phyloP scores from a whole-genome alignment of 2,888 invertebrate species.

The Lapara coniferarum region DNA sequence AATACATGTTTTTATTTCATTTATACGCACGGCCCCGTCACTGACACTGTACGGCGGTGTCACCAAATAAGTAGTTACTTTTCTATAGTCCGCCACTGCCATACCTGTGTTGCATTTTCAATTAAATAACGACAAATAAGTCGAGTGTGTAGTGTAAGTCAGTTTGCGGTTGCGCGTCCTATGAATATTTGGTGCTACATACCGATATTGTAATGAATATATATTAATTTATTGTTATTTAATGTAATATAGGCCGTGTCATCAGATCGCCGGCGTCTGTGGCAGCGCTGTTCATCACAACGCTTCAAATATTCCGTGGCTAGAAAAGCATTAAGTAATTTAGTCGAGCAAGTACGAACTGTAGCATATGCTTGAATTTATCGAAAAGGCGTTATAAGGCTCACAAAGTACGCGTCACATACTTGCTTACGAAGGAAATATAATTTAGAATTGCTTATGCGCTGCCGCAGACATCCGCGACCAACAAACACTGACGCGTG shows the following conservation, averaged over 20 bases:
- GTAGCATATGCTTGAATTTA: not conserved
- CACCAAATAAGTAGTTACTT: not conserved
- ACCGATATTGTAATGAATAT: conserved; percentile 39
- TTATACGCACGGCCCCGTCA: no score
- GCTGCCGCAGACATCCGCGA: not conserved
- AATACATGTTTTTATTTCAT: no score
- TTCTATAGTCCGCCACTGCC: conserved; percentile 11
- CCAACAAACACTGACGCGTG: not conserved
- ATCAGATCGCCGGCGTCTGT: conserved; percentile 18
- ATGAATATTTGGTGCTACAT: conserved; percentile 52
- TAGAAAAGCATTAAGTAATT: not conserved
- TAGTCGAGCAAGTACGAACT: not conserved
- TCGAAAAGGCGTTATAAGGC: no score
- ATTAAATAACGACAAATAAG: not conserved
- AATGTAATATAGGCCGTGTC: conserved; percentile 27
- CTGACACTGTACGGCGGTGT: no score
- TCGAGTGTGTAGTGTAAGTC: not conserved
- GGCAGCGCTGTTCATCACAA: not conserved
- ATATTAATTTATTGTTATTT: conserved; percentile 37
- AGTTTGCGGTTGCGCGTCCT: conserved; percentile 8
- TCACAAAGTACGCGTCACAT: no score
- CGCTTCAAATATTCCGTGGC: conserved; percentile 3
- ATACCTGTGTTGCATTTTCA: conserved; percentile 10
- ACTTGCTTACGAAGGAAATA: no score
- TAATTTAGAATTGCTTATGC: not conserved